Evolutionary conservation across 2,797 vertebrate genomes (phyloP), one percentile per base, ranked within the genome.

Genomic region (Oreochromis grahami): DNA sequence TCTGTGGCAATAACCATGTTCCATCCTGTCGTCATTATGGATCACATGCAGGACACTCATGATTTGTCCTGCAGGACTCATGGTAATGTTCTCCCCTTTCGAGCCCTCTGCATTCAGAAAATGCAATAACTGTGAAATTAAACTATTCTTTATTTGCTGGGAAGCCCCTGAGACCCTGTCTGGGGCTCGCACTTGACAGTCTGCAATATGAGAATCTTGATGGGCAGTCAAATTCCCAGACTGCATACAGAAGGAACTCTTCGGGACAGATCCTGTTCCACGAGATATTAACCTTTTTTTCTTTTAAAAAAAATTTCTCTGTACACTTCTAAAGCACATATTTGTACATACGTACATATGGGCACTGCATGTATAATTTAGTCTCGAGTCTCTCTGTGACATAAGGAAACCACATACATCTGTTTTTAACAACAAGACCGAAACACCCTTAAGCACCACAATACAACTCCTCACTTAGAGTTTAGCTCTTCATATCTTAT

Each of bases 81-180:
- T 26, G 19, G 41, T 56, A 50, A 70, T 13, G 11, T 3, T 8
- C 15, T 74, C 24, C 51, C 51, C n/a, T 81, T 58, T 7, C 6
- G 36, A 83, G 80, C 17, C 10, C 51, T 60, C 43, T 26, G 74
- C 77, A 82, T 83, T 79, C 76, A 82, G 38, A 85, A 90, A 87
- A 87, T 76, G 60, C 51, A 84, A 87, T 85, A 85, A 87, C 86
- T 29, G 7, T 86, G 79, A 90, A 91, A 91, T 88, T 70, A 84
- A 84, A 74, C 63, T 76, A 45, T 87, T 84, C 60, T 88, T 80
- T 63, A 77, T 88, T 87, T 79, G 34, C 45, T 24, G 8, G 13
- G 50, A 86, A 78, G n/a, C 89, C 82, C 60, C 34, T 41, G 77
- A 55, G 56, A 92, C 53, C 68, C 70, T 41, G 53, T 82, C 56